Evolutionary conservation across 2,888 invertebrate species (phyloP).

Genomic region (Biston stratarius): DNA sequence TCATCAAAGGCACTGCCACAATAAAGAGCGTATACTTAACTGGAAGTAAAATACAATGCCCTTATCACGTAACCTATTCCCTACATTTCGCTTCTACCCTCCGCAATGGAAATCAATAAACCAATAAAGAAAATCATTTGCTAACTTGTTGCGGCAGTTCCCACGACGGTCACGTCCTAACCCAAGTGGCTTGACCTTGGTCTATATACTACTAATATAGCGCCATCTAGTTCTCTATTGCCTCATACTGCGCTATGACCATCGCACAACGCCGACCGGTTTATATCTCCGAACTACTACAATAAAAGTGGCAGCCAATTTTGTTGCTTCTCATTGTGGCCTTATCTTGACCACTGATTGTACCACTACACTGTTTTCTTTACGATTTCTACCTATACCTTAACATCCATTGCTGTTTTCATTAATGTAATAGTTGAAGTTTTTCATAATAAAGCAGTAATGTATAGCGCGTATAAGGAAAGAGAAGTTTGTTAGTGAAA

Average conservation of each 20-base stretch:
- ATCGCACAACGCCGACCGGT: conserved; percentile 27
- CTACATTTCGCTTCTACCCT: conserved; percentile 7
- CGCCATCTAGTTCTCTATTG: conserved; percentile 16
- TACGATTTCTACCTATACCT: not conserved
- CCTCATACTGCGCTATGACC: conserved; percentile 22
- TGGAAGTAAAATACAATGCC: conserved; percentile 3
- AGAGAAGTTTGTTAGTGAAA: not conserved
- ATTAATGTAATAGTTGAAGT: not conserved
- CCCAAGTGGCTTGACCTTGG: conserved; percentile 26
- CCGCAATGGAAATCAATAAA: conserved; percentile 33
- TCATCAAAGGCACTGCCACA: not conserved
- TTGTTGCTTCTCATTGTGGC: conserved; percentile 46
- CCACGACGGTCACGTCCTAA: conserved; percentile 30
- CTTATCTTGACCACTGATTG: conserved; percentile 45
- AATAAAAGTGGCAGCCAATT: conserved; percentile 46
- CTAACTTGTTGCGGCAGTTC: conserved; percentile 33
- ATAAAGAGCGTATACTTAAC: not conserved
- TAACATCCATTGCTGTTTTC: conserved; percentile 22
- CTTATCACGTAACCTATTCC: conserved; percentile 9
- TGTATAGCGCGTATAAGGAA: conserved; percentile 1
- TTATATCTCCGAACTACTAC: conserved; percentile 37
- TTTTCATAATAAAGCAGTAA: conserved; percentile 6
- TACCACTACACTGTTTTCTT: conserved; percentile 14
- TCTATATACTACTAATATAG: conserved; percentile 13
- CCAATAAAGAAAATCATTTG: conserved; percentile 35